phyloP scores from a whole-genome alignment of 2,888 invertebrate genomes.

The Nesidiocoris tenuis region DNA sequence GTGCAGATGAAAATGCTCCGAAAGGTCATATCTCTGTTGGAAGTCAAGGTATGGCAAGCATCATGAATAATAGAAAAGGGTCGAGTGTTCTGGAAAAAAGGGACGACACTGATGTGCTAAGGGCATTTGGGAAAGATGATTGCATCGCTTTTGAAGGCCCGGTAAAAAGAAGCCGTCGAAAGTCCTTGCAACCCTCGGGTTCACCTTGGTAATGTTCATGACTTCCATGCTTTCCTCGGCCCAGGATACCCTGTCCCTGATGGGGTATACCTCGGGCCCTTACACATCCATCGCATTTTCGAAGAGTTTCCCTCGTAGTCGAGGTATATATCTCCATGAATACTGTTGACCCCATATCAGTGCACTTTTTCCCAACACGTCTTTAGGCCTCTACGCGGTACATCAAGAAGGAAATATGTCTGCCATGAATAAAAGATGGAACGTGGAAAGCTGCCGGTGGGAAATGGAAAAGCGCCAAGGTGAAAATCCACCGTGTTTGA shows the following conservation, averaged over 20 bases:
- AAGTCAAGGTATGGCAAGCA: slow-evolving; percentile 5
- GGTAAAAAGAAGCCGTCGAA: neutral
- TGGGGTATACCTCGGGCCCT: neutral
- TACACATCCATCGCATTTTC: neutral
- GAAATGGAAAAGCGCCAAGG: neutral
- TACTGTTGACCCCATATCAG: slow-evolving; percentile 38
- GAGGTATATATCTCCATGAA: slow-evolving; percentile 32
- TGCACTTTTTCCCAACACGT: slow-evolving; percentile 33
- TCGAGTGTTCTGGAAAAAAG: neutral
- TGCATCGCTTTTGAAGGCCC: slow-evolving; percentile 24
- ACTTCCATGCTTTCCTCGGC: slow-evolving; percentile 14
- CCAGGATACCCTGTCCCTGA: neutral
- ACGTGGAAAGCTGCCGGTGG: neutral
- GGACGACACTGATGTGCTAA: slow-evolving; percentile 25
- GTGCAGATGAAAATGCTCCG: slow-evolving; percentile 32
- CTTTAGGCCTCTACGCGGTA: slow-evolving; percentile 19
- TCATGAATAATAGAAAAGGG: slow-evolving; percentile 39
- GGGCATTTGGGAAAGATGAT: slow-evolving; percentile 38
- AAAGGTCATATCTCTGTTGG: slow-evolving; percentile 26
- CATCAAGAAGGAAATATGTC: slow-evolving; percentile 32
- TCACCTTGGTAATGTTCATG: slow-evolving; percentile 34
- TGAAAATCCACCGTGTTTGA: slow-evolving; percentile 40
- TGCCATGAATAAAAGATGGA: slow-evolving; percentile 38
- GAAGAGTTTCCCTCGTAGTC: neutral
- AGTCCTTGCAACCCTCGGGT: neutral